phyloP scores from a whole-genome alignment of 2,797 vertebrate genomes.

The Alosa sapidissima region DNA sequence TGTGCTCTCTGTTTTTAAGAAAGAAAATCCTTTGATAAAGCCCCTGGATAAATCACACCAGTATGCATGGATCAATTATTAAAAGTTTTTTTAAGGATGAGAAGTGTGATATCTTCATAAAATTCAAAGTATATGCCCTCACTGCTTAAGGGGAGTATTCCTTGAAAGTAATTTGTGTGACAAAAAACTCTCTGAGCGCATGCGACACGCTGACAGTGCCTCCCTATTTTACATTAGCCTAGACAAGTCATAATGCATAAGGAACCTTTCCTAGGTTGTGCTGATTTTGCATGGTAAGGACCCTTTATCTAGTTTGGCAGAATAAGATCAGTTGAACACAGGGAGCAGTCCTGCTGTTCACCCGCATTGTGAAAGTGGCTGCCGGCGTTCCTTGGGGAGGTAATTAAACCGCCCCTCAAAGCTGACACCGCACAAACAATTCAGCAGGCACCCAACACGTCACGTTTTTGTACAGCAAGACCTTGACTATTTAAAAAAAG shows the following conservation, averaged over 20 bases:
- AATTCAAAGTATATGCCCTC: neutral
- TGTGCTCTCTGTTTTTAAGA: neutral
- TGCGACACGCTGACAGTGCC: neutral
- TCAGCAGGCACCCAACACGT: constrained; percentile 23
- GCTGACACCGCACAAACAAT: constrained; percentile 53
- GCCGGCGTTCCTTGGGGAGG: constrained; percentile 43
- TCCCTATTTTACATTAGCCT: constrained; percentile 3
- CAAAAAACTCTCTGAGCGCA: neutral
- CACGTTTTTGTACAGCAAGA: constrained; percentile 23
- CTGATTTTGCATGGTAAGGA: constrained; percentile 34
- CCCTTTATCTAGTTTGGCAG: constrained; percentile 19
- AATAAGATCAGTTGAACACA: constrained; percentile 27
- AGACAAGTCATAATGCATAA: constrained; percentile 9
- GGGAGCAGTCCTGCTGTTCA: constrained; percentile 36
- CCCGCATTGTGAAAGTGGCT: constrained; percentile 32
- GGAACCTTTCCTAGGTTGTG: constrained; percentile 20
- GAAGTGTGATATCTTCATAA: neutral
- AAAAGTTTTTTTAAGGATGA: neutral
- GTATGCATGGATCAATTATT: neutral
- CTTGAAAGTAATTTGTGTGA: constrained; percentile 1
- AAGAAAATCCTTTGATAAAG: neutral
- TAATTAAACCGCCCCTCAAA: constrained; percentile 53
- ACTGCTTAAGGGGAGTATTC: neutral
- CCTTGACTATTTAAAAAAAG: constrained; percentile 28
- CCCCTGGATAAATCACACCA: neutral